Conservation (phyloP, 2,888 invertebrate species). For the Nomada fabriciana region DNA sequence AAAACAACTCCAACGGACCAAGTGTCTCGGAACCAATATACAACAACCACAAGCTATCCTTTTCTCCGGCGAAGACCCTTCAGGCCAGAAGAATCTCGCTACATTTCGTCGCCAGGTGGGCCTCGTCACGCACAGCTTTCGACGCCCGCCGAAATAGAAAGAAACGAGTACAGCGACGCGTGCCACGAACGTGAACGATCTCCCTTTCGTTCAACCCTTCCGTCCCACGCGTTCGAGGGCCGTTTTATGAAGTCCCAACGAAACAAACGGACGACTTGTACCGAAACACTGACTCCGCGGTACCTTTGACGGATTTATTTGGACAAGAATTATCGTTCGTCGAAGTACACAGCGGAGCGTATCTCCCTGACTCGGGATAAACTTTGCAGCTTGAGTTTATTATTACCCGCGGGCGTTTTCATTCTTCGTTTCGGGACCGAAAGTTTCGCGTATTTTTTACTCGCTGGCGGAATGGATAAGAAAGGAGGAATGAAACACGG, state of each 20-base stretch:
- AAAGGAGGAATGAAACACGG: no score
- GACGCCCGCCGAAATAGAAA: conserved; percentile 3
- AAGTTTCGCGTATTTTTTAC: neutral
- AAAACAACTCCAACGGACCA: neutral
- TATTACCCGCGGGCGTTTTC: neutral
- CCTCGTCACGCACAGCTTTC: conserved; percentile 57
- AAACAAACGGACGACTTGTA: conserved; percentile 30
- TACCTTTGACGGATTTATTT: conserved; percentile 39
- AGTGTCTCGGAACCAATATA: conserved; percentile 10
- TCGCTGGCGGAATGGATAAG: neutral
- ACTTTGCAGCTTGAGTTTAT: neutral
- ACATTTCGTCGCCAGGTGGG: conserved; percentile 73
- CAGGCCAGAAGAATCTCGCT: conserved; percentile 32
- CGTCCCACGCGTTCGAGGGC: neutral
- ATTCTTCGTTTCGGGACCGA: no score
- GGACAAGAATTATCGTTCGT: conserved; percentile 48
- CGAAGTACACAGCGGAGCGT: neutral
- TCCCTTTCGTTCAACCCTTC: conserved; percentile 27
- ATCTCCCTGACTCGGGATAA: conserved; percentile 3
- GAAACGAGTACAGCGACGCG: conserved; percentile 48
- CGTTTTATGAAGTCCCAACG: conserved; percentile 26
- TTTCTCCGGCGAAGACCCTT: neutral
- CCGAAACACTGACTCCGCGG: conserved; percentile 3
- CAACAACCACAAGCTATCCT: neutral
- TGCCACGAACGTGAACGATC: conserved; percentile 44